Conservation (phyloP, 2,113 vertebrate genomes). For the Eptatretus burgeri region DNA sequence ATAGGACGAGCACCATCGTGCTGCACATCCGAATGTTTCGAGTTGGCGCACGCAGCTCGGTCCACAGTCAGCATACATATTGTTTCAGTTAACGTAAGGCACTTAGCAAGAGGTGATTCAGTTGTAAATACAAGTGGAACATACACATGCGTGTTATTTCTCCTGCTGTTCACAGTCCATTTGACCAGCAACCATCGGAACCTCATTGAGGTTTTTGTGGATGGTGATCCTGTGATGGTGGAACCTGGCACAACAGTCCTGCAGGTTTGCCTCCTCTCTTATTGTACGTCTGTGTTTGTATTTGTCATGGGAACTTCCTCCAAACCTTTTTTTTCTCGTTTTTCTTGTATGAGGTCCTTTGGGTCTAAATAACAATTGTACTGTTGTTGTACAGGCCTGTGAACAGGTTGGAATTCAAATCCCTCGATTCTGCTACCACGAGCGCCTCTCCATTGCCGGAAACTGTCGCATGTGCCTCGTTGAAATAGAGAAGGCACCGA, state of each 20-base stretch:
- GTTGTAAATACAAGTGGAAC: too few species aligned
- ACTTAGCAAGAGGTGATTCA: too few species aligned
- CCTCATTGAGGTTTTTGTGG: slow-evolving; percentile 65
- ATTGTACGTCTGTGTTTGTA: too few species aligned
- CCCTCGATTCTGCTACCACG: slow-evolving; percentile 80
- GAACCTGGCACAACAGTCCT: slow-evolving; percentile 68
- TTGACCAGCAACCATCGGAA: slow-evolving; percentile 29
- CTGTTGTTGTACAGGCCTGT: slow-evolving; percentile 29
- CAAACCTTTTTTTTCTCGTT: slow-evolving; percentile 9
- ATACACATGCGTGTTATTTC: slow-evolving; percentile 6
- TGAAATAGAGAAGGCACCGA: slow-evolving; percentile 72
- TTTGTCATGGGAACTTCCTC: not conserved
- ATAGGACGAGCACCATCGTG: too few species aligned
- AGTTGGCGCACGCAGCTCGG: too few species aligned
- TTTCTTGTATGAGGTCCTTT: too few species aligned
- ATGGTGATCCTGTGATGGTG: slow-evolving; percentile 45
- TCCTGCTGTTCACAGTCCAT: slow-evolving; percentile 18
- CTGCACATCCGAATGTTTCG: too few species aligned
- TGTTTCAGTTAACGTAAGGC: too few species aligned
- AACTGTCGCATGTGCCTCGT: slow-evolving; percentile 91
- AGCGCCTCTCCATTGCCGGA: slow-evolving; percentile 63
- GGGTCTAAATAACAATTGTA: too few species aligned
- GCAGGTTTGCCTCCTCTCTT: slow-evolving; percentile 25
- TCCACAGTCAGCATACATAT: too few species aligned
- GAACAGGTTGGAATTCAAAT: slow-evolving; percentile 73